These are phyloP conservation scores for Dermochelys coriacea DNA, from an alignment of 2,797 vertebrate genomes.

Conservation along the genomic window DNA sequence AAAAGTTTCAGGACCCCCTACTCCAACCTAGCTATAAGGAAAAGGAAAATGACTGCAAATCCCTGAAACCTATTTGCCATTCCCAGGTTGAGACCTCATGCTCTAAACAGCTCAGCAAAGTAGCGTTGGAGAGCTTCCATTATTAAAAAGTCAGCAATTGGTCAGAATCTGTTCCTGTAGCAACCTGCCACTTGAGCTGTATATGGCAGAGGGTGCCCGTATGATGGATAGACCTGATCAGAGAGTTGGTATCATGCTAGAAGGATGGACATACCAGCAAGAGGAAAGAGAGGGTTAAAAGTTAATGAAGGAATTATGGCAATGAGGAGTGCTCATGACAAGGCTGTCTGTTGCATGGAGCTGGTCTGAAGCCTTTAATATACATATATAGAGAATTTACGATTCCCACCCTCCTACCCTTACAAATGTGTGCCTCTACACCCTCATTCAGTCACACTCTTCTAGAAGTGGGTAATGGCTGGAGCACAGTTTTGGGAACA, in stretches of 20 bases:
- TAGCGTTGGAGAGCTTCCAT: not conserved
- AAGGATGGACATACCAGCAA: not conserved
- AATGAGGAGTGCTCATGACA: not conserved
- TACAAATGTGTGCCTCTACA: not conserved
- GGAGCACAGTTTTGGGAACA: not conserved
- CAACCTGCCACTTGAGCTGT: accelerated
- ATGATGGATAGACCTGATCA: not conserved
- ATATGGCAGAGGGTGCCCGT: not conserved
- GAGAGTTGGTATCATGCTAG: not conserved
- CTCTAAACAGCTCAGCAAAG: not conserved
- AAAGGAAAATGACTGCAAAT: not conserved
- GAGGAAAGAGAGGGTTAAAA: not conserved
- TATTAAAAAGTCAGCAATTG: too few species aligned
- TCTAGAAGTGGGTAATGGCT: not conserved
- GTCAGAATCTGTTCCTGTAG: not conserved
- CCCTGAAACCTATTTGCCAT: not conserved
- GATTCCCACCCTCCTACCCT: not conserved
- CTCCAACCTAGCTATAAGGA: not conserved
- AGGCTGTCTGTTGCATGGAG: not conserved
- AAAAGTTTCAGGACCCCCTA: not conserved
- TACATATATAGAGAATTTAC: not conserved
- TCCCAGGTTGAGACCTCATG: not conserved
- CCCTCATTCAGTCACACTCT: accelerated
- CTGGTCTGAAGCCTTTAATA: not conserved
- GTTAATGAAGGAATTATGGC: not conserved